These are phyloP conservation scores for Pterophyllum scalare DNA, from an alignment of 2,113 vertebrate species.

Conservation along the genomic window DNA sequence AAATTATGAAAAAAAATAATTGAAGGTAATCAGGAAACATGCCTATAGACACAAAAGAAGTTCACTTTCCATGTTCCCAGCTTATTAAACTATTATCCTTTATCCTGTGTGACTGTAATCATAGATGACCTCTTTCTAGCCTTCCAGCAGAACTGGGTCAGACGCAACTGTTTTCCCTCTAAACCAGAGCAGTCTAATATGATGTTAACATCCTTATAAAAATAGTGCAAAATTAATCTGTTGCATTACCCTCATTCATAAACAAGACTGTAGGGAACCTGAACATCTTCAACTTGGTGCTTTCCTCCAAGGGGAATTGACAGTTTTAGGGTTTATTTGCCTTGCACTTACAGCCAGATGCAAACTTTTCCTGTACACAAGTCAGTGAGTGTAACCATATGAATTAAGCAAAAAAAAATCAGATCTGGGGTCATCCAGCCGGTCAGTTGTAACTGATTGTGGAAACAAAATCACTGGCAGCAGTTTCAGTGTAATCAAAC, in stretches of 20 bases:
- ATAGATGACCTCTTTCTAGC: not conserved
- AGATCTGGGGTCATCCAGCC: not conserved
- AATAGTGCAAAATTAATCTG: not conserved
- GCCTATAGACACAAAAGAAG: not conserved
- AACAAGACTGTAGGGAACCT: not conserved
- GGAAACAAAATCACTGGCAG: not conserved
- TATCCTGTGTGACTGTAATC: conserved; percentile 4
- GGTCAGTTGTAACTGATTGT: not conserved
- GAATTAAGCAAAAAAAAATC: not conserved
- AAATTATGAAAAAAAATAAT: conserved; percentile 27
- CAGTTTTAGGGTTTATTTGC: not conserved
- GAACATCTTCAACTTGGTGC: not conserved
- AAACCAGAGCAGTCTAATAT: not conserved
- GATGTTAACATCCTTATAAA: not conserved
- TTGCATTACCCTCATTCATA: not conserved
- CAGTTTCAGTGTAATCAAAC: not conserved
- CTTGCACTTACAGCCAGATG: not conserved
- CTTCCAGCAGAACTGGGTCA: not conserved
- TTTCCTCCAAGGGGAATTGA: not conserved
- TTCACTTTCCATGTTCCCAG: not conserved
- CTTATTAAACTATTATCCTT: not conserved
- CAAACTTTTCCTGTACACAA: not conserved
- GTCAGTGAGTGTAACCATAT: not conserved
- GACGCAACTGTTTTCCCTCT: not conserved
- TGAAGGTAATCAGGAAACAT: not conserved